Conservation (phyloP, 2,113 vertebrate species). For the Petrocephalus microphthalmus region DNA sequence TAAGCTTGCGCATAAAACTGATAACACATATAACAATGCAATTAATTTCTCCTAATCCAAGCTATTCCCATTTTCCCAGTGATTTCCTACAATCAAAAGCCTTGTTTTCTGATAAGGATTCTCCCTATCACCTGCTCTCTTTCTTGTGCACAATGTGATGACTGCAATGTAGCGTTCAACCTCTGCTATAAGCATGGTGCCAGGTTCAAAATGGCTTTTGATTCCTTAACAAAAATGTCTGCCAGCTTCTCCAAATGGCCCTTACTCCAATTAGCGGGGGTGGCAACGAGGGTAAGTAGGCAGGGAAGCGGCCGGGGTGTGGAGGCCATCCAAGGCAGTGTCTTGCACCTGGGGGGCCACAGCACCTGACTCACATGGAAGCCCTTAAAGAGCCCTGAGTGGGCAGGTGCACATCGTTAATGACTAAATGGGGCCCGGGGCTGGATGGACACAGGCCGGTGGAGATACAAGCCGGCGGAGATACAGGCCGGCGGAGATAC, state of each 20-base stretch:
- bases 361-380: neutral
- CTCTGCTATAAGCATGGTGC: neutral
- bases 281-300: neutral
- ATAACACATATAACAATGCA: slow-evolving; percentile 2
- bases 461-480: neutral
- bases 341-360: neutral
- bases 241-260: slow-evolving; percentile 2
- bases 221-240: neutral
- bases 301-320: neutral
- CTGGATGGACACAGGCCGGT: neutral
- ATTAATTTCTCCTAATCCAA: slow-evolving; percentile 10
- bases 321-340: neutral
- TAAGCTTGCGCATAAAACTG: neutral
- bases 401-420: neutral
- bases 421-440: neutral
- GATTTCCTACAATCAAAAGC: slow-evolving; percentile 7
- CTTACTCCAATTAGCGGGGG: neutral
- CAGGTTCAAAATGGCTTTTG: neutral
- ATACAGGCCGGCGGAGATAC: neutral
- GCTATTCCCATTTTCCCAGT: slow-evolving; percentile 11
- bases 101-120: neutral
- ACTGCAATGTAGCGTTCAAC: neutral
- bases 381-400: neutral
- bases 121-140: neutral
- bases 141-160: neutral